Conservation (phyloP, 1,140 invertebrate genomes). For the Probaryconus sp. region DNA sequence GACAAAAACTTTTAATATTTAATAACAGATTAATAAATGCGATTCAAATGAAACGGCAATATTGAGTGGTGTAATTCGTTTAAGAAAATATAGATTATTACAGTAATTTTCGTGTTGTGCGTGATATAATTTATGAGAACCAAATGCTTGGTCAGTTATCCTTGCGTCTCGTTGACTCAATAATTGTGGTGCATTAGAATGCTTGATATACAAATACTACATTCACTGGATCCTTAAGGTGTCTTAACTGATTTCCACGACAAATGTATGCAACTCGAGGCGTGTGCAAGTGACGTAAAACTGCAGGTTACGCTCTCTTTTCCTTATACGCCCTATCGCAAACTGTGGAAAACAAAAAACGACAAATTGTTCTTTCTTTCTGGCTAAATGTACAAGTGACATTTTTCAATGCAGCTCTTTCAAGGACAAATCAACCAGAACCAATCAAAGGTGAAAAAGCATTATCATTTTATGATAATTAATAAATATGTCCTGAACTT, state of each 20-base stretch:
- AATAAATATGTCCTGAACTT: no score
- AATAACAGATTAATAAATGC: neutral
- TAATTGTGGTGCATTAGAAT: slow-evolving; percentile 26
- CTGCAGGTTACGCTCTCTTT: slow-evolving; percentile 46
- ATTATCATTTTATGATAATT: no score
- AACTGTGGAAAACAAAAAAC: neutral
- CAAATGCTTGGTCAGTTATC: slow-evolving; percentile 11
- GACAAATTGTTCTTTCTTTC: slow-evolving; percentile 21
- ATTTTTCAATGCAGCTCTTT: neutral
- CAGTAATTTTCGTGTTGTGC: slow-evolving; percentile 11
- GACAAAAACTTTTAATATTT: neutral
- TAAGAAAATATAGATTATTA: slow-evolving; percentile 3
- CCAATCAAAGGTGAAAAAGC: no score
- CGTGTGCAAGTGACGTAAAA: slow-evolving; percentile 47
- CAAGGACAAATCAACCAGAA: no score
- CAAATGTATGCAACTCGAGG: slow-evolving; percentile 45
- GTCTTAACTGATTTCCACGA: slow-evolving; percentile 45
- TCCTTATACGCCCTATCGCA: slow-evolving; percentile 16
- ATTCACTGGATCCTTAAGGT: slow-evolving; percentile 44
- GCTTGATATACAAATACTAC: slow-evolving; percentile 42
- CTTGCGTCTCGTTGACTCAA: slow-evolving; percentile 18
- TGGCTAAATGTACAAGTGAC: slow-evolving; percentile 6
- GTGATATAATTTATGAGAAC: slow-evolving; percentile 36
- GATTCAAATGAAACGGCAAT: no score
- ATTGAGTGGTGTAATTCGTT: slow-evolving; percentile 11